Percentiles rank a stretch among this genome's conserved stretches.
phyloP scores from a whole-genome alignment of 2,113 vertebrate genomes.

The Gavialis gangeticus region DNA sequence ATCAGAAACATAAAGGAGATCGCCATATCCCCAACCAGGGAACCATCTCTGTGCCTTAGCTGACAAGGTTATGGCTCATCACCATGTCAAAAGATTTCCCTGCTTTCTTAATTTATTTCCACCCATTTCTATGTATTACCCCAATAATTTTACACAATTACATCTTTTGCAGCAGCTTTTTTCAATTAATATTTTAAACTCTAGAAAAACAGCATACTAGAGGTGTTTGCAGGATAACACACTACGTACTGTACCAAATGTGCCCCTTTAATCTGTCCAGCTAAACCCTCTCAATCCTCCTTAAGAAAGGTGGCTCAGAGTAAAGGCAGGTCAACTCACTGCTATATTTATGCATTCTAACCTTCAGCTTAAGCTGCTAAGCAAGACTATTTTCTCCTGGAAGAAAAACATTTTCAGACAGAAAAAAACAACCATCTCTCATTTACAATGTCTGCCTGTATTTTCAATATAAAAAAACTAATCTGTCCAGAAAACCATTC shows the following conservation, averaged over 20 bases:
- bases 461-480: neutral
- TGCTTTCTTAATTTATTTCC: neutral
- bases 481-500: neutral
- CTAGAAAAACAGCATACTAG: neutral
- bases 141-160: fast-evolving
- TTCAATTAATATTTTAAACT: neutral
- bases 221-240: neutral
- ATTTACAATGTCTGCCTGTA: slow-evolving; percentile 11
- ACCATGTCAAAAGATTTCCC: neutral
- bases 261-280: neutral
- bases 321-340: slow-evolving; percentile 8
- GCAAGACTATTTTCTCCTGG: slow-evolving; percentile 61
- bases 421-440: slow-evolving; percentile 16
- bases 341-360: slow-evolving; percentile 16
- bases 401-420: slow-evolving; percentile 66
- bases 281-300: slow-evolving; percentile 40
- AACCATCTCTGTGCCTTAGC: neutral
- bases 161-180: neutral
- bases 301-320: slow-evolving; percentile 36
- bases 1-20: fast-evolving
- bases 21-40: neutral
- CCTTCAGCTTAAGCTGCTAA: slow-evolving; percentile 1
- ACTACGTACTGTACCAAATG: neutral
- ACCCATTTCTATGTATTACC: neutral
- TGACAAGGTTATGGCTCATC: neutral